Evolutionary conservation across 2,888 invertebrate species (phyloP), one percentile per base, ranked within the genome.

Genomic region (Noctua janthina): DNA sequence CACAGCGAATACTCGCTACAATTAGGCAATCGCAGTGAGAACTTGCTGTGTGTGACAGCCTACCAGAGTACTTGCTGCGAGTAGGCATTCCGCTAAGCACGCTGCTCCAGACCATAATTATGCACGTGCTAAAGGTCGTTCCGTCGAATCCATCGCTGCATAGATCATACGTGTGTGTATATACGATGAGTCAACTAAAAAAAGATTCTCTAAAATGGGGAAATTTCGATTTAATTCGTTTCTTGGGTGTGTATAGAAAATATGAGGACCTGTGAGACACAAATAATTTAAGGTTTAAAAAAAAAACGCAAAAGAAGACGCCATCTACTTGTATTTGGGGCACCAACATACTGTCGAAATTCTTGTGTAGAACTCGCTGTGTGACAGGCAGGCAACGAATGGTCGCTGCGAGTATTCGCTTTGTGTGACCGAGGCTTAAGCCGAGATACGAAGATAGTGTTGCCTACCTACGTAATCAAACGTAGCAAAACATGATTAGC

Each of bases 371-470:
- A 59, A 59, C 59, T 59, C 59, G 59, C n/a, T 59, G 59, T 59
- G 13, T 62, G n/a, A 29, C 29, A 29, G 29, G 15, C n/a, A 6
- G n/a, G 13, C n/a, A 29, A 29, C 59, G n/a, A 59, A 59, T 29
- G 11, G 13, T 13, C 6, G 5, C n/a, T n/a, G n/a, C 56, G 56
- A 59, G 15, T 62, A 15, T 62, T 29, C 62, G 29, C 62, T 6
- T 2, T 59, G 11, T 62, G 62, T 62, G 62, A 62, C 62, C 62
- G 29, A 29, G 29, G 15, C 62, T 62, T 62, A 87, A 83, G 78
- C 69, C 74, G 83, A 88, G 81, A 88, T 87, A 87, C 76, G 81
- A 68, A 83, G 89, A 89, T 90, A 90, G 87, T 82, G 88, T 87
- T 80, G 86, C 84, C 83, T 83, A 90, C 89, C 88, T 89, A 88